phyloP scores from a whole-genome alignment of 1,140 invertebrate species.

The Phortica variegata region DNA sequence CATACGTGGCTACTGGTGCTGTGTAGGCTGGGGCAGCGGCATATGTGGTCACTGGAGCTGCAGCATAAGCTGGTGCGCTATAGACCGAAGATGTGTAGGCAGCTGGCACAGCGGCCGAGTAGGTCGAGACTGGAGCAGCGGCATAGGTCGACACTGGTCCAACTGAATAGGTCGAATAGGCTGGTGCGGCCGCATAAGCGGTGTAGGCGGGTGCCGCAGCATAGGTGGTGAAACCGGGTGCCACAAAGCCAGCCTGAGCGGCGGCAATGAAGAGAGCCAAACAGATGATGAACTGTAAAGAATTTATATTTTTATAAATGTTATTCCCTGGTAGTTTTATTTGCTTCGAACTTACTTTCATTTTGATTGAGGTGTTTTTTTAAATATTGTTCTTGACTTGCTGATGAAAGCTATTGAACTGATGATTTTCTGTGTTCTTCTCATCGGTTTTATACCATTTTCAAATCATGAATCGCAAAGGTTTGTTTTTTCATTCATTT shows the following conservation, averaged over 20 bases:
- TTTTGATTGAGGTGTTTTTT: conserved; percentile 31
- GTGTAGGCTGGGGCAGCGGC: conserved; percentile 33
- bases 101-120: conserved; percentile 23
- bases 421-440: conserved; percentile 35
- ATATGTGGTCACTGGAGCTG: conserved; percentile 20
- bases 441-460: conserved; percentile 34
- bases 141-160: conserved; percentile 24
- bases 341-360: conserved; percentile 27
- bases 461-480: conserved; percentile 8
- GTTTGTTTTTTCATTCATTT: neutral
- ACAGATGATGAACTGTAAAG: conserved; percentile 41
- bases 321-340: neutral
- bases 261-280: conserved; percentile 43
- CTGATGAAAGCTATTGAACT: conserved; percentile 25
- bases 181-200: conserved; percentile 29
- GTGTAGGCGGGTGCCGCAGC: conserved; percentile 23
- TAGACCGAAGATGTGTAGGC: conserved; percentile 17
- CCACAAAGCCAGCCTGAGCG: conserved; percentile 41
- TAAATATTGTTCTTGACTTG: conserved; percentile 22
- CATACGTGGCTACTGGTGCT: conserved; percentile 26
- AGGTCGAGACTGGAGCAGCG: conserved; percentile 31
- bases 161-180: conserved; percentile 18
- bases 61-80: conserved; percentile 1
- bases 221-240: conserved; percentile 19
- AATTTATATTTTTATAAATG: neutral